Evolutionary conservation across 2,888 invertebrate genomes (phyloP).

Genomic region (Ctenicera cuprea): DNA sequence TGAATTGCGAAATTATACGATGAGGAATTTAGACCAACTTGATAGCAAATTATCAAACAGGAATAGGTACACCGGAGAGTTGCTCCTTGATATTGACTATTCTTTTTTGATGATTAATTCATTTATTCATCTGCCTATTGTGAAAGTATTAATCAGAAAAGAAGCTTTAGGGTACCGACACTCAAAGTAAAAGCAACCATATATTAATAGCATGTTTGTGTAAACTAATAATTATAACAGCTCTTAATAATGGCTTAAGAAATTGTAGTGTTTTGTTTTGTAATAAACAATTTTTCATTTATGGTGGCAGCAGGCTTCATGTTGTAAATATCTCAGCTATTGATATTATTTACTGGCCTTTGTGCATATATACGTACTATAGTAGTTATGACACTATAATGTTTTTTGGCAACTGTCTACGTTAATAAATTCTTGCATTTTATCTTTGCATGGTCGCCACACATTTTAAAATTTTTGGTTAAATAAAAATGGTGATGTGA

Average conservation of each 20-base stretch:
- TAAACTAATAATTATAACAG: constrained; percentile 49
- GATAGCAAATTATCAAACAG: constrained; percentile 28
- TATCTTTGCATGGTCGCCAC: no score
- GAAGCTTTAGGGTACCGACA: constrained; percentile 34
- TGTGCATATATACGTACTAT: constrained; percentile 32
- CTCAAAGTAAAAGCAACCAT: constrained; percentile 36
- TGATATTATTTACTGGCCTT: constrained; percentile 42
- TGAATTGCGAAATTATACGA: constrained; percentile 43
- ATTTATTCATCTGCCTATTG: constrained; percentile 38
- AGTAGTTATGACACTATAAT: neutral
- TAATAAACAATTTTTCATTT: constrained; percentile 44
- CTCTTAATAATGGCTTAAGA: constrained; percentile 48
- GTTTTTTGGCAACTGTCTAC: constrained; percentile 10
- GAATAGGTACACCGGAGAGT: constrained; percentile 23
- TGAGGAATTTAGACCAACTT: constrained; percentile 46
- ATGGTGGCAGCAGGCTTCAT: constrained; percentile 51
- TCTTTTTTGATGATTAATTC: constrained; percentile 25
- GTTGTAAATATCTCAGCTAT: constrained; percentile 51
- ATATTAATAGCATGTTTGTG: constrained; percentile 51
- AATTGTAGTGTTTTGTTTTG: constrained; percentile 47
- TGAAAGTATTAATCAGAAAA: constrained; percentile 44
- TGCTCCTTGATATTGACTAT: constrained; percentile 27
- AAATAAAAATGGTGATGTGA: no score
- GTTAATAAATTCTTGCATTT: neutral
- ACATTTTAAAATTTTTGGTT: no score